Evolutionary conservation across 2,113 vertebrate species (phyloP).

Genomic region (Caloenas nicobarica): DNA sequence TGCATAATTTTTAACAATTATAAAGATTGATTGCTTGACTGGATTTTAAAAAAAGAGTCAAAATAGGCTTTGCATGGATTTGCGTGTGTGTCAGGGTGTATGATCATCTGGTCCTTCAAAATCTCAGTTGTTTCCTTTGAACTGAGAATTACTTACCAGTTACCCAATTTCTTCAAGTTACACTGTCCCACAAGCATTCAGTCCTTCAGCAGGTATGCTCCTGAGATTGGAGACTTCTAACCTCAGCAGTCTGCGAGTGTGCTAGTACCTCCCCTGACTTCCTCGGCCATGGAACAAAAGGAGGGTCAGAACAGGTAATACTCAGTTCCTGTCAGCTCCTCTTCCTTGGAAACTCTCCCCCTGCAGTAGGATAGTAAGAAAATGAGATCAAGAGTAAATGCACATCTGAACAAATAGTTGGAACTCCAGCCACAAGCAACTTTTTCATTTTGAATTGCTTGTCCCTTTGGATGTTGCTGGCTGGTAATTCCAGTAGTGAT

Average conservation of each 20-base stretch:
- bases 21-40: neutral
- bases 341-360: neutral
- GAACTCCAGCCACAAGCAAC: neutral
- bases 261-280: neutral
- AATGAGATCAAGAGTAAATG: neutral
- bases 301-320: neutral
- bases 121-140: neutral
- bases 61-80: neutral
- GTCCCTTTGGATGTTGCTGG: neutral
- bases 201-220: fast-evolving
- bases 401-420: neutral
- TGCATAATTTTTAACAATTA: neutral
- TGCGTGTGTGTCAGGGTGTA: neutral
- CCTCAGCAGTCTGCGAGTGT: neutral
- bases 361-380: neutral
- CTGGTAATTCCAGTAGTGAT: neutral
- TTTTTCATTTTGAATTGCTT: neutral
- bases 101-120: neutral
- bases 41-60: neutral
- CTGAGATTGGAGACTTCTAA: neutral
- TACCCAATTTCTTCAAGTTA: neutral
- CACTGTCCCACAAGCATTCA: fast-evolving
- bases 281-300: neutral
- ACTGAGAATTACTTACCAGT: neutral
- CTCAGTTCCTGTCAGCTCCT: neutral